Evolutionary conservation across 2,113 vertebrate genomes (phyloP).

Genomic region (Petromus typicus): DNA sequence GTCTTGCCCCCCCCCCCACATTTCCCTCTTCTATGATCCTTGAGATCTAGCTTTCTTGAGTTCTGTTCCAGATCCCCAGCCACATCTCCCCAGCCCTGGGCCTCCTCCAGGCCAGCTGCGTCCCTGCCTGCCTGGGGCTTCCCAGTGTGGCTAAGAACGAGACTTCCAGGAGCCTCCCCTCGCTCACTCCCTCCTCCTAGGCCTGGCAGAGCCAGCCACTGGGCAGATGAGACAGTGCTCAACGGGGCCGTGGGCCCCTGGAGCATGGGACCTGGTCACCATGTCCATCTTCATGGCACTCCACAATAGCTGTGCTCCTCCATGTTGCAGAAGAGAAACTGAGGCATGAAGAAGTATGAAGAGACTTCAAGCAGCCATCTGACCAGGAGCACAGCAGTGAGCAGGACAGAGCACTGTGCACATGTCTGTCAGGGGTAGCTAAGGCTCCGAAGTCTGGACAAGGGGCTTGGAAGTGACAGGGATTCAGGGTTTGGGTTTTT

Average conservation of each 20-base stretch:
- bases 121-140: not conserved
- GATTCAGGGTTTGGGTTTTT: not conserved
- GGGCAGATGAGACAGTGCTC: not conserved
- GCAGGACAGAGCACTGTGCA: not conserved
- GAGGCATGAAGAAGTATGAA: not conserved
- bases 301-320: not conserved
- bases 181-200: not conserved
- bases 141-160: not conserved
- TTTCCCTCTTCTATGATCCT: not conserved
- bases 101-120: not conserved
- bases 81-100: not conserved
- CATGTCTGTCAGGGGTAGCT: not conserved
- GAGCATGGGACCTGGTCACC: not conserved
- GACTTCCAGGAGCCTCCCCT: not conserved
- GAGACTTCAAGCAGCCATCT: not conserved
- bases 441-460: not conserved
- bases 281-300: rapidly evolving
- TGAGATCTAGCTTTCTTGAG: not conserved
- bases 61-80: not conserved
- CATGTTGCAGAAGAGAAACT: slow-evolving; percentile 29
- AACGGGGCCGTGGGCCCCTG: not conserved
- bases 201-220: not conserved
- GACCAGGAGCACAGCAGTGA: not conserved
- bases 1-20: not conserved
- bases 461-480: not conserved